Base-by-base conservation (phyloP, 2,797 vertebrate genomes). In the Hafferia zeledoni region DNA sequence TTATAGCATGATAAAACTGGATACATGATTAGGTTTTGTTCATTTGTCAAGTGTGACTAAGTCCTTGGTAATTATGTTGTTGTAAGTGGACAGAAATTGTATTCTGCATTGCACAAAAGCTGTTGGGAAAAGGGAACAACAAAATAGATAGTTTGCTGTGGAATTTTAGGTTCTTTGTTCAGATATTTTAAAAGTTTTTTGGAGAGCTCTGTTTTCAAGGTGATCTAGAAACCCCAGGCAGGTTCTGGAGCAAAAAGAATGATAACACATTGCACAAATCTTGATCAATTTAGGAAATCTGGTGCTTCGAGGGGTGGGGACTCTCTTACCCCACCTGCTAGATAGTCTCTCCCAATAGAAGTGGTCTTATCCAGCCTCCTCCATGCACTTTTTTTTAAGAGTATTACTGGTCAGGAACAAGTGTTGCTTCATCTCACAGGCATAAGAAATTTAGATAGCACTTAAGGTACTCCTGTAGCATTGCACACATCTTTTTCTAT, bases 261-360 rank as follows among this genome's bases (percentile, higher is more conserved):
- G 7, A 18, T 15, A 74, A 19, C 4, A 50, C 0, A 0, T 31
- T 47, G 35, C 30, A 61, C 39, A 44, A 33, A 59, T 55, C 52
- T 61, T 20, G 15, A 31, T 61, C 19, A 28, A 0, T 83, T 86
- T 81, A 61, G 71, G 56, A 80, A 90, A 80, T 44, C 12, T 37
- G 23, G 16, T 68, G 9, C 9, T 67, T 79, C 4, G 9, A 9
- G 22, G 6, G 3, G 9, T 3, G 6, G 14, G 8, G 9, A 30
- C 17, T 70, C 24, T 63, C 37, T 30, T 61, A 14, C 11, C 1
- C 3, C 50, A 65, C 13, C 25, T 67, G 16, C 31, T 43, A 3
- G 0, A 4, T 13, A 10, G 2, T 60, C 22, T 55, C 5, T 82
- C 35, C 44, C 33, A 31, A 0, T 39, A 80, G 6, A 16, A 27